A percentile compares a stretch with the other conserved stretches of the same genome.
These are phyloP conservation scores for Apaloderma vittatum DNA, from an alignment of 2,113 vertebrate genomes.

Conservation along the genomic window DNA sequence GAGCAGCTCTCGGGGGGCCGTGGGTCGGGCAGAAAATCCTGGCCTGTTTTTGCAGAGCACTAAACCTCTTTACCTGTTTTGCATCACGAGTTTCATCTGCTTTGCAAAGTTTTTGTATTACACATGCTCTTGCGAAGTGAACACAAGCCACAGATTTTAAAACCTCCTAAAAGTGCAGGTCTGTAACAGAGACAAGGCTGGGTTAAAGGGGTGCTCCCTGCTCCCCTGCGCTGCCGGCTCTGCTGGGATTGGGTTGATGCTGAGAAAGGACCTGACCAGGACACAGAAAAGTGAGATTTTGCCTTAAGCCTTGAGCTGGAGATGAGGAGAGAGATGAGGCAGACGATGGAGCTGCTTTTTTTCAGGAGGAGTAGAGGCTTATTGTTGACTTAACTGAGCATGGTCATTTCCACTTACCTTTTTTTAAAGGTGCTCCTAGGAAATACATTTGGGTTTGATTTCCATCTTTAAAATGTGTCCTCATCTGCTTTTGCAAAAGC, in stretches of 20 bases:
- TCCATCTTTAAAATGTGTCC: background rate
- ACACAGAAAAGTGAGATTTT: background rate
- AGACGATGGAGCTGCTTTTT: background rate
- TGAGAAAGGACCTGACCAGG: background rate
- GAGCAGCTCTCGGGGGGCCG: accelerated
- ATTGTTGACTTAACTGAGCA: background rate
- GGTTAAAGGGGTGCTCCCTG: background rate
- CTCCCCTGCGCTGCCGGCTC: background rate
- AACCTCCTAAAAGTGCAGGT: accelerated
- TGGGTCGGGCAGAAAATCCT: background rate
- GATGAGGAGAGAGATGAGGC: background rate
- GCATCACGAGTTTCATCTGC: background rate
- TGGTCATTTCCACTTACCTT: background rate
- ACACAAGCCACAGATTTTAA: background rate
- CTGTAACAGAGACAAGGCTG: accelerated
- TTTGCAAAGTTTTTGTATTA: background rate
- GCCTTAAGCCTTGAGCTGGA: background rate
- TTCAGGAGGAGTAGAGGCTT: background rate
- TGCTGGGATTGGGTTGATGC: background rate
- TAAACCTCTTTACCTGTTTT: background rate
- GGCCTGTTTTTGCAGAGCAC: background rate
- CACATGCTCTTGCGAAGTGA: background rate
- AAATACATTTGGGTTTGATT: background rate
- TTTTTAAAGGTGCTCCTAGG: background rate
- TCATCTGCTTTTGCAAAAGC: background rate